Percentiles rank a stretch among this genome's conserved stretches.
These are phyloP conservation scores for Callyntrura guangdongensis DNA, from an alignment of 2,888 invertebrate genomes.

Conservation along the genomic window DNA sequence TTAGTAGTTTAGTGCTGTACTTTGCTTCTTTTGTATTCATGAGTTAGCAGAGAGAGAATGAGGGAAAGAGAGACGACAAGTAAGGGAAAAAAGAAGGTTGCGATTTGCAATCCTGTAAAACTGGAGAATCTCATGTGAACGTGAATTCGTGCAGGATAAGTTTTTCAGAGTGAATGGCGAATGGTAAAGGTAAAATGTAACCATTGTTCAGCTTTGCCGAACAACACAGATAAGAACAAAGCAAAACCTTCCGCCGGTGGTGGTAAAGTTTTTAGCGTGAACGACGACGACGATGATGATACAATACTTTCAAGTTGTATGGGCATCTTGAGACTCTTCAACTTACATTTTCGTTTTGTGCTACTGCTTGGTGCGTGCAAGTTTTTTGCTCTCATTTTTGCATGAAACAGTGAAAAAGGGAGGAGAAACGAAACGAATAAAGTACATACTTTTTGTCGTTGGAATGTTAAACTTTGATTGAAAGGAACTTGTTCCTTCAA, in stretches of 20 bases:
- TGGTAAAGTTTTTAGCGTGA: too few species aligned
- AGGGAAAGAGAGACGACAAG: neutral
- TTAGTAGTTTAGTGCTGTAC: slow-evolving; percentile 39
- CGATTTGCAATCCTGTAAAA: neutral
- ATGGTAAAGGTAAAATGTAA: too few species aligned
- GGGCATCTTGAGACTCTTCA: slow-evolving; percentile 25
- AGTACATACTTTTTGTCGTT: slow-evolving; percentile 14
- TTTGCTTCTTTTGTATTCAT: neutral
- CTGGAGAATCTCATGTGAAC: neutral
- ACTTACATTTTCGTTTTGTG: neutral
- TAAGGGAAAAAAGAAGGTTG: neutral
- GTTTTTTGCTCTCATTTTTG: neutral
- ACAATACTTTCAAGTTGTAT: neutral
- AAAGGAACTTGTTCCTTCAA: slow-evolving; percentile 13
- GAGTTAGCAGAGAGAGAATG: neutral
- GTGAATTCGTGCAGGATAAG: neutral
- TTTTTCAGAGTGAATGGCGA: neutral
- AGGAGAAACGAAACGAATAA: slow-evolving; percentile 23
- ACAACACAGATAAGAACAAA: neutral
- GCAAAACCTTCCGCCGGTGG: neutral
- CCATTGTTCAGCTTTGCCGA: too few species aligned
- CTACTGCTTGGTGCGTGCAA: neutral
- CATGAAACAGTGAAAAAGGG: neutral
- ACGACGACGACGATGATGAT: too few species aligned
- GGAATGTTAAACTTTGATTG: slow-evolving; percentile 37